Conservation (phyloP, 2,888 invertebrate genomes). For the Aquatica leii region DNA sequence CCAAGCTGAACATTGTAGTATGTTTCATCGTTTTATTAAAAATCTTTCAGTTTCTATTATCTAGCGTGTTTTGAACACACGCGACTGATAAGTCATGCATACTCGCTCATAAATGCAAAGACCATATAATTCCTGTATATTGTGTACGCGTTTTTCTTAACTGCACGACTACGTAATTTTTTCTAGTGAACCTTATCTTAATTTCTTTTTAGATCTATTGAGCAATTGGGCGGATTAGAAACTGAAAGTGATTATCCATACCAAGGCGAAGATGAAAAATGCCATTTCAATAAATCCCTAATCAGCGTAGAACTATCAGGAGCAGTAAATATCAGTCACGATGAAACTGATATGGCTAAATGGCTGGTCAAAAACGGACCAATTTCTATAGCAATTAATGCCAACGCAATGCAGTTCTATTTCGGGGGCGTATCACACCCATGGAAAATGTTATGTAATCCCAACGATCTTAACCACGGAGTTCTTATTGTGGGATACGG, state of each 20-base stretch:
- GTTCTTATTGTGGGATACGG: conserved; percentile 97
- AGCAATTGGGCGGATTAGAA: conserved; percentile 89
- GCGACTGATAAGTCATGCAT: too few relatives aligned
- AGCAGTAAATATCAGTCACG: conserved; percentile 84
- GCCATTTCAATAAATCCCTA: conserved; percentile 73
- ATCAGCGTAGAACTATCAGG: conserved; percentile 75
- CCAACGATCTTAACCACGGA: conserved; percentile 86
- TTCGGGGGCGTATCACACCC: conserved; percentile 95
- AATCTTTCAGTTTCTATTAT: too few relatives aligned
- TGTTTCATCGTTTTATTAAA: too few relatives aligned
- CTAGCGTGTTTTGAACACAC: too few relatives aligned
- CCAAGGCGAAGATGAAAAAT: conserved; percentile 81
- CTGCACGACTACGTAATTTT: background rate
- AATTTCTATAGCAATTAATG: conserved; percentile 94
- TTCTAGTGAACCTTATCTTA: conserved; percentile 13
- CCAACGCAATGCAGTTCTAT: conserved; percentile 97
- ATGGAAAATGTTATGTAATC: conserved; percentile 81
- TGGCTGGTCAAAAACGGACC: conserved; percentile 92
- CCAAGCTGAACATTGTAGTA: too few relatives aligned
- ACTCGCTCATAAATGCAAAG: too few relatives aligned
- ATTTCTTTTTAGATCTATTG: conserved; percentile 75
- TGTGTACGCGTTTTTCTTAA: too few relatives aligned
- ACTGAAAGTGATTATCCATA: conserved; percentile 92
- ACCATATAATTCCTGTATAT: too few relatives aligned
- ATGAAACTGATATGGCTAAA: conserved; percentile 90